A percentile compares a stretch with the other conserved stretches of the same genome.
Evolutionary conservation across 1,140 invertebrate genomes (phyloP).

Genomic region (Drosophila paulistorum): DNA sequence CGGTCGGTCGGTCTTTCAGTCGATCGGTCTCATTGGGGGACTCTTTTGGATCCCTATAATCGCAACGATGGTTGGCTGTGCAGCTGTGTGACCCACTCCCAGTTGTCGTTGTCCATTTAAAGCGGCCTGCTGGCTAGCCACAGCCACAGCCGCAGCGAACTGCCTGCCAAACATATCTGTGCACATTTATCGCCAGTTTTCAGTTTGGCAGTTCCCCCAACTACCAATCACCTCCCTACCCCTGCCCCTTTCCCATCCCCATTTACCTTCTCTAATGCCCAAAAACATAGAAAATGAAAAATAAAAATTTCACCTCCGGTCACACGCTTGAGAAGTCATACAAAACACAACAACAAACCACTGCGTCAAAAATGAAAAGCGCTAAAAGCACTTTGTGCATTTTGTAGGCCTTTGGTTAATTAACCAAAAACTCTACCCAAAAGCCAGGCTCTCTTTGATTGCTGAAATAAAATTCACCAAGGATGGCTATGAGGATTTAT

Average conservation of each 20-base stretch:
- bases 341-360: neutral
- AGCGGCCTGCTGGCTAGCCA: constrained; percentile 64
- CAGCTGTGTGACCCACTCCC: constrained; percentile 78
- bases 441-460: neutral
- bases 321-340: constrained; percentile 75
- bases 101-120: constrained; percentile 78
- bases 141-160: constrained; percentile 34
- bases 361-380: constrained; percentile 39
- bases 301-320: constrained; percentile 76
- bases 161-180: constrained; percentile 49
- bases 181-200: constrained; percentile 70
- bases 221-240: too few species aligned
- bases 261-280: constrained; percentile 39
- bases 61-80: constrained; percentile 54
- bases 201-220: constrained; percentile 15
- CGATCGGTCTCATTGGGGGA: constrained; percentile 38
- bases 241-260: too few species aligned
- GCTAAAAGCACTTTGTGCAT: constrained; percentile 38
- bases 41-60: constrained; percentile 67
- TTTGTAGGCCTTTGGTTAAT: constrained; percentile 46
- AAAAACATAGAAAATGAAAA: constrained; percentile 60
- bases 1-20: constrained; percentile 35
- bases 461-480: constrained; percentile 28
- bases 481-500: constrained; percentile 30
- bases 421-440: constrained; percentile 45